Base-by-base conservation (phyloP, 2,113 vertebrate species). In the Astur gentilis region DNA sequence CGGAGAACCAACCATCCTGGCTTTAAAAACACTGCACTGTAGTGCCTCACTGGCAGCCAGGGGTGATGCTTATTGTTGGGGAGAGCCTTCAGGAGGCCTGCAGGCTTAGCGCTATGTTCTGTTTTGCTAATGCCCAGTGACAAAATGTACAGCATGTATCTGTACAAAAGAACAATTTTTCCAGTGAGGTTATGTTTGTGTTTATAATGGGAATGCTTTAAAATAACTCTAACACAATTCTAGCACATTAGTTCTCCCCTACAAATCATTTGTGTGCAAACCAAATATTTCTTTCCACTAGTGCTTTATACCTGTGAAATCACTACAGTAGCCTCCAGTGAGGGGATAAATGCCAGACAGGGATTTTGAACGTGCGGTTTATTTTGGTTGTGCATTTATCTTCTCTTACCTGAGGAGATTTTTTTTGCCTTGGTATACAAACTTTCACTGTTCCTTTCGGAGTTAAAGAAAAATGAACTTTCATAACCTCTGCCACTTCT, bases 391-490 rank as follows among this genome's bases (percentile, higher is more conserved):
- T 61, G 36, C 66, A 66, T 15, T 6, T 83, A 50, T 86, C 75
- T 88, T 95, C 62, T 80, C 62, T 77, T 83, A 73, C 34, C 62
- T 2, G 6, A 80, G 21, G 34, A 96, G 50, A 64, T 21, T 18
- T 86, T 75, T 52, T 52, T 88, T 96, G 25, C 22, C 34, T 42
- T 83, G 12, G 7, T 52, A 49, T 72, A 79, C 29, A 89, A 71
- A 70, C 32, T 65, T 66, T 38, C 47, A 55, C 32, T 81, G 45
- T 73, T 44, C 22, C 1, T 64, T 87, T 88, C 55, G 80, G 89
- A 93, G 67, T 82, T 69, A 69, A 87, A 83, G 61, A 69, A 85
- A 81, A 95, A 88, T 32, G 70, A 95, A 91, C 84, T 95, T 95
- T 67, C 27, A 50, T 95, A 84, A 93, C 62, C 62, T 87, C 70